A percentile compares a stretch with the other conserved stretches of the same genome.
Evolutionary conservation across 2,797 vertebrate species (phyloP).

Genomic region (Thalassophryne amazonica): DNA sequence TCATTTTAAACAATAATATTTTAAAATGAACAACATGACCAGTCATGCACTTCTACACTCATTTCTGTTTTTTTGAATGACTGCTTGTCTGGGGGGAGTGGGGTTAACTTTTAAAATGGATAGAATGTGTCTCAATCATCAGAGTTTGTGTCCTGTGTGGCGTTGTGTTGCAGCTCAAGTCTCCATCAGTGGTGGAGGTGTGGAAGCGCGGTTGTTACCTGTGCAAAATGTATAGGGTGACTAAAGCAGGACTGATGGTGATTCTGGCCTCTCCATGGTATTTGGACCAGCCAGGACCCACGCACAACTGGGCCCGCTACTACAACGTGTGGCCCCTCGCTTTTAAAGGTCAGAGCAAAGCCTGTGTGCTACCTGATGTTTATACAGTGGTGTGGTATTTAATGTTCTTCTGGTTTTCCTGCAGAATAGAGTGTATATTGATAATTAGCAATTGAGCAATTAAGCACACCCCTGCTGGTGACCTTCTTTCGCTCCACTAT

Average conservation of each 20-base stretch:
- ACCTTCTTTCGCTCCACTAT: no score
- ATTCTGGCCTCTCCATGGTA: constrained; percentile 93
- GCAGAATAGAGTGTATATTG: constrained; percentile 1
- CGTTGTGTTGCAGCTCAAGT: constrained; percentile 75
- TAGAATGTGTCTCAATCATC: no score
- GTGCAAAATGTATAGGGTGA: constrained; percentile 80
- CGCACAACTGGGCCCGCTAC: constrained; percentile 85
- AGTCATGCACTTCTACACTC: no score
- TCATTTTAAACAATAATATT: no score
- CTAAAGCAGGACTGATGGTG: constrained; percentile 80
- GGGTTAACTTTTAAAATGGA: no score
- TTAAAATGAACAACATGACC: no score
- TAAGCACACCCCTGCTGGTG: no score
- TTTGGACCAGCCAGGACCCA: constrained; percentile 85
- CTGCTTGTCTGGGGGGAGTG: no score
- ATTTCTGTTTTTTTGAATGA: no score
- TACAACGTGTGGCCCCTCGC: constrained; percentile 86
- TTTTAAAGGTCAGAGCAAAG: constrained; percentile 81
- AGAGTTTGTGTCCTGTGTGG: no score
- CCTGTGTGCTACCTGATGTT: constrained; percentile 30
- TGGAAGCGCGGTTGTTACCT: constrained; percentile 83
- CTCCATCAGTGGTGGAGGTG: constrained; percentile 87
- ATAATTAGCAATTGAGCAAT: no score
- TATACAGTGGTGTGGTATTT: constrained; percentile 25
- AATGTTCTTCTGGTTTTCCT: background rate